Evolutionary conservation across 2,888 invertebrate genomes (phyloP).

Genomic region (Diadegma fenestrale): DNA sequence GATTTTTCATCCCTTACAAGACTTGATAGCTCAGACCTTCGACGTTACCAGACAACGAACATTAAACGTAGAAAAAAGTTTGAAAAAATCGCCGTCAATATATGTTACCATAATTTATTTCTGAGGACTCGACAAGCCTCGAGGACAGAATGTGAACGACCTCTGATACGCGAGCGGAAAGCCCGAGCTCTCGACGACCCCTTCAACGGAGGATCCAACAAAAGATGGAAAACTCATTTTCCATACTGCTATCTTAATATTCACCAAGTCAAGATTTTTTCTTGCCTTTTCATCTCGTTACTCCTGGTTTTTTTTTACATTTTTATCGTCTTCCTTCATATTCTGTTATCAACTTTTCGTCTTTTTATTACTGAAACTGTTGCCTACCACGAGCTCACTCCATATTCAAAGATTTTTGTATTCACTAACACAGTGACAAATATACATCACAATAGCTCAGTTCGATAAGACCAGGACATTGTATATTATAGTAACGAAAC

Average conservation of each 20-base stretch:
- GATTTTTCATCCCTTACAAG: slow-evolving; percentile 26
- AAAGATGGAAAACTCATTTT: slow-evolving; percentile 49
- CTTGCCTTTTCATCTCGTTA: not conserved
- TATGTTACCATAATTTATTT: slow-evolving; percentile 1
- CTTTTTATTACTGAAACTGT: not conserved
- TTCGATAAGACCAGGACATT: slow-evolving; percentile 20
- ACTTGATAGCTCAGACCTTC: not conserved
- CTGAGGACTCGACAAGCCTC: slow-evolving; percentile 1
- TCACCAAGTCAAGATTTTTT: not conserved
- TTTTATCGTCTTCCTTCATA: not conserved
- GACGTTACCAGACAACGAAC: slow-evolving; percentile 3
- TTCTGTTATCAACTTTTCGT: slow-evolving; percentile 5
- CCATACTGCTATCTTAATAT: slow-evolving; percentile 28
- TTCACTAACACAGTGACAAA: slow-evolving; percentile 33
- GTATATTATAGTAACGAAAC: not conserved
- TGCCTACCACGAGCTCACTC: slow-evolving; percentile 11
- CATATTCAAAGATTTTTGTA: slow-evolving; percentile 16
- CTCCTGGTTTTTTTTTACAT: not conserved
- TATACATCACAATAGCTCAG: slow-evolving; percentile 32
- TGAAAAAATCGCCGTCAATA: not conserved
- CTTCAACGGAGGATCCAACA: slow-evolving; percentile 9
- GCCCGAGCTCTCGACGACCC: slow-evolving; percentile 11
- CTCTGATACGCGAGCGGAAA: slow-evolving; percentile 47
- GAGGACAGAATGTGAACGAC: slow-evolving; percentile 44
- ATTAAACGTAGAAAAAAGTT: slow-evolving; percentile 26